Conservation (phyloP, 2,797 vertebrate genomes). For the Hybognathus amarus region DNA sequence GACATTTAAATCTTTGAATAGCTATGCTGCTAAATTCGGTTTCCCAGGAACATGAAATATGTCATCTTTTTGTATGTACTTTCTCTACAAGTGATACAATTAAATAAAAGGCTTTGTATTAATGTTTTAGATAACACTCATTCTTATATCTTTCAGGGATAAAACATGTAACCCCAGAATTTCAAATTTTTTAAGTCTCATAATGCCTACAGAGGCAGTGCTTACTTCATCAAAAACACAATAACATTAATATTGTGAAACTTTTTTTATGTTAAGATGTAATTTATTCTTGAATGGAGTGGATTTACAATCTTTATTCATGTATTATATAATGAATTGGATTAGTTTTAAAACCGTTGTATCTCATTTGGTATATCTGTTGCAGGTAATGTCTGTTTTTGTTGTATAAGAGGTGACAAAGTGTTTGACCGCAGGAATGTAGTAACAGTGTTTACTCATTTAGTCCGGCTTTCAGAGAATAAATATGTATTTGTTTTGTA, state of each 20-base stretch:
- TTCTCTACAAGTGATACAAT: slow-evolving; percentile 21
- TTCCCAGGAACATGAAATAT: slow-evolving; percentile 6
- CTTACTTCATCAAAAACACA: neutral
- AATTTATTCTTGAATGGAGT: neutral
- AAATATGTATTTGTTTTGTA: neutral
- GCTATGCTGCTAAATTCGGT: slow-evolving; percentile 24
- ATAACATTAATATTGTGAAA: neutral
- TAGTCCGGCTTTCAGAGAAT: neutral
- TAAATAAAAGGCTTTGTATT: slow-evolving; percentile 45
- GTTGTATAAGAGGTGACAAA: neutral
- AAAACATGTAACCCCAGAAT: neutral
- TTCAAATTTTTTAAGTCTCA: neutral
- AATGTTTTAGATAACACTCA: neutral
- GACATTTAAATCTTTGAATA: slow-evolving; percentile 7
- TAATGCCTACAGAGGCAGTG: neutral
- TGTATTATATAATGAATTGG: neutral
- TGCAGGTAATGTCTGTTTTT: neutral
- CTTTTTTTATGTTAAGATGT: neutral
- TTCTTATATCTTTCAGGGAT: neutral
- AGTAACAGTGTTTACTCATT: neutral
- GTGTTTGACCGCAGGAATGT: neutral
- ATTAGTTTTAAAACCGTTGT: neutral
- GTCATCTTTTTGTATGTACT: slow-evolving; percentile 30
- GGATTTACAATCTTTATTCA: neutral
- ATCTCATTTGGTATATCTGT: neutral